These are phyloP conservation scores for Propsilocerus akamusi DNA, from an alignment of 1,140 invertebrate genomes.

Conservation along the genomic window DNA sequence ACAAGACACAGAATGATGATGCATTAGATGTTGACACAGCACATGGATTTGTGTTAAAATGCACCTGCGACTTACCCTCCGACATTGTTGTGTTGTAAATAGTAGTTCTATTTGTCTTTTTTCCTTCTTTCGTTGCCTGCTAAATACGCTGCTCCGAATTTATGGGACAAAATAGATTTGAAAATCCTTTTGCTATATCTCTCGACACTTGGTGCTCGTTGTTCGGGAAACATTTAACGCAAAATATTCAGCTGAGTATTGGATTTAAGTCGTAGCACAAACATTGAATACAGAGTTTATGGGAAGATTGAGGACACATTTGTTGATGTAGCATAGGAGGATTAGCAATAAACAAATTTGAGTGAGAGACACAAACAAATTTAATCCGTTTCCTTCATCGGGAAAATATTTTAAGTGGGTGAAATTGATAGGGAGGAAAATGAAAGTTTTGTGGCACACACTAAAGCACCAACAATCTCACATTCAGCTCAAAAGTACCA, in stretches of 20 bases:
- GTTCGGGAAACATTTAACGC: too few relatives aligned
- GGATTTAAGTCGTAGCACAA: too few relatives aligned
- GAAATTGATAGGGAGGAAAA: too few relatives aligned
- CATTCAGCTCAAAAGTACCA: too few relatives aligned
- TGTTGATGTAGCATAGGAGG: too few relatives aligned
- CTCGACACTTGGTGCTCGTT: conserved; percentile 1
- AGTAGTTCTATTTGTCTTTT: background rate
- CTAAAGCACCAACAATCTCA: background rate
- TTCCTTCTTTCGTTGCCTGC: background rate
- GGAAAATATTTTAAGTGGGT: too few relatives aligned
- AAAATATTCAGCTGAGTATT: too few relatives aligned
- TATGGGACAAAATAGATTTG: background rate
- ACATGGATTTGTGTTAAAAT: background rate
- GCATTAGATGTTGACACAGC: background rate
- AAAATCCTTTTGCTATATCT: conserved; percentile 1
- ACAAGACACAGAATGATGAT: background rate
- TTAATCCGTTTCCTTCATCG: conserved; percentile 2
- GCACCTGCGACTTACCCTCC: background rate
- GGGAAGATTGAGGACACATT: too few relatives aligned
- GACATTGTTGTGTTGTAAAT: background rate
- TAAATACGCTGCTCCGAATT: background rate
- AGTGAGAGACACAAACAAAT: too few relatives aligned
- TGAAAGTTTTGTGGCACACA: too few relatives aligned
- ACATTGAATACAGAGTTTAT: too few relatives aligned
- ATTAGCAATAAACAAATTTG: conserved; percentile 2